Evolutionary conservation across 2,113 vertebrate genomes (phyloP), one percentile per base, ranked within the genome.

Genomic region (Passer montanus): DNA sequence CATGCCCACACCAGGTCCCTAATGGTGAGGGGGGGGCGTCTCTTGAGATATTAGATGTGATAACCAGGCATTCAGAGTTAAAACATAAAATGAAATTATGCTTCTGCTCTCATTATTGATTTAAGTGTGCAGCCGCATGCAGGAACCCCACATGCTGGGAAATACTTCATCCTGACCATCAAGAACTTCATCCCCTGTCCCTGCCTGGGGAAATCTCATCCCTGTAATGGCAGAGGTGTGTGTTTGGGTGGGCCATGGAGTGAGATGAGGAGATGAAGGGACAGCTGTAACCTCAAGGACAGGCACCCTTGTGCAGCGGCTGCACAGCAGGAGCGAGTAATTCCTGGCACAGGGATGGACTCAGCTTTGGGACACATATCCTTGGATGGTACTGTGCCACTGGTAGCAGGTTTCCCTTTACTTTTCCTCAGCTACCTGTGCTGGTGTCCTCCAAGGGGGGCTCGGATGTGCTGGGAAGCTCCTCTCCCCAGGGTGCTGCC

Each of bases 401-500:
- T 20, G 8, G 13, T 33, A 58, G 35, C 24, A 74, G 69, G 35
- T 72, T 94, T 95, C 74, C 49, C 2, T 3, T 9, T 53, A 53
- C 9, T 80, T 84, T 91, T 78, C 55, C 70, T 56, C 33, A 44
- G 35, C 53, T 95, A 94, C 94, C 82, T 92, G 90, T 62, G 53
- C 66, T 68, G 44, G 10, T 88, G 43, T 52, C 53, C 56, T 56
- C 35, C 0, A 1, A 18, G 22, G 53, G 41, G 15, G 43, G 53
- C 59, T 95, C 64, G 26, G 82, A 91, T 77, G 58, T 0, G 0
- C 81, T 35, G 84, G 64, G 90, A 91, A 92, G 62, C 3, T 5
- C 75, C 50, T 84, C 81, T 95, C 78, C 90, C 80, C 13, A 1
- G 89, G 87, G 79, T 78, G 92, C 93, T 97, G 92, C 89, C 92